Percentiles rank a stretch among this genome's conserved stretches.
Evolutionary conservation across 2,113 vertebrate genomes (phyloP).

Genomic region (Alligator sinensis): DNA sequence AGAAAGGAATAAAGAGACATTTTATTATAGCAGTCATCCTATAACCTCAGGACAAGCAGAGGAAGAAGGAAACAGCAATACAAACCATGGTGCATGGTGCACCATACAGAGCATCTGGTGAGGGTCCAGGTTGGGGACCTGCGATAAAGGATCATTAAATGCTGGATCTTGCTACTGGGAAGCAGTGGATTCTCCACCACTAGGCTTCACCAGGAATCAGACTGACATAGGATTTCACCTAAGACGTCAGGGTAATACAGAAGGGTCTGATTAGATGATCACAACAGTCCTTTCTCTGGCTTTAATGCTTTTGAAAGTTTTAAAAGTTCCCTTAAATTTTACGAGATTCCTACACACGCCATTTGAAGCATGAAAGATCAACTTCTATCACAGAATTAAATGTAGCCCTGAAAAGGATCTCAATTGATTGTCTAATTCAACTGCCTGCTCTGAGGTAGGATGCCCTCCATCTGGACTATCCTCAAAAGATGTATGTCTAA

Average conservation of each 20-base stretch:
- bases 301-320: background rate
- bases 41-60: background rate
- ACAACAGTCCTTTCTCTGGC: background rate
- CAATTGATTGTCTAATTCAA: too few relatives aligned
- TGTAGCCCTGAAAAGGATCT: background rate
- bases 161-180: background rate
- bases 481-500: background rate
- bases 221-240: background rate
- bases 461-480: too few relatives aligned
- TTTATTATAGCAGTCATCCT: background rate
- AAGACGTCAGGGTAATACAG: background rate
- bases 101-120: background rate
- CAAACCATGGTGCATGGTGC: too few relatives aligned
- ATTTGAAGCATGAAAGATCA: too few relatives aligned
- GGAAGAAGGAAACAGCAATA: too few relatives aligned
- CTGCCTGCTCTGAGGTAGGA: too few relatives aligned
- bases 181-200: background rate
- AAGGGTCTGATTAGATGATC: background rate
- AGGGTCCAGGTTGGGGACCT: background rate
- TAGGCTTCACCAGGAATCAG: background rate
- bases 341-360: background rate
- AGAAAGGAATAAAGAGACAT: background rate
- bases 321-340: background rate
- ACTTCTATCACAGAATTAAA: background rate
- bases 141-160: background rate